These are phyloP conservation scores for Parasteatoda lunata DNA, from an alignment of 2,888 invertebrate species.

Conservation along the genomic window DNA sequence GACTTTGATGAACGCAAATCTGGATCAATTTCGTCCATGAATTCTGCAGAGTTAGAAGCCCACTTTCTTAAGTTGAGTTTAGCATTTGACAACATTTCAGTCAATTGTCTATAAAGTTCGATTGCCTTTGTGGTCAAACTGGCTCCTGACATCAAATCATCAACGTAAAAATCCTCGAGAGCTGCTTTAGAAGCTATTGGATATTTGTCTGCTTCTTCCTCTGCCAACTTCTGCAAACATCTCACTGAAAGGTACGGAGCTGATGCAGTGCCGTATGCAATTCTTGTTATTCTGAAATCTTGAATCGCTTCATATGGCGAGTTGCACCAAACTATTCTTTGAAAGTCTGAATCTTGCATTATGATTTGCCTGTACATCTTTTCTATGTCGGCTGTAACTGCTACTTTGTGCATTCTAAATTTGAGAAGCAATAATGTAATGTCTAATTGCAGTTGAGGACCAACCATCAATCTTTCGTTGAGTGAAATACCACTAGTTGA, in stretches of 20 bases:
- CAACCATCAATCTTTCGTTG: too few relatives aligned
- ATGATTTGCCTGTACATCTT: too few relatives aligned
- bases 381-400: too few relatives aligned
- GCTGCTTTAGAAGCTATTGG: conserved; percentile 66
- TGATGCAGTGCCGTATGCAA: conserved; percentile 47
- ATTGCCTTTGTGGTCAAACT: conserved; percentile 66
- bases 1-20: not conserved
- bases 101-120: conserved; percentile 40
- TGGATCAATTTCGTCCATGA: not conserved
- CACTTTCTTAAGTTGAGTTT: conserved; percentile 6
- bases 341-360: too few relatives aligned
- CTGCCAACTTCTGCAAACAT: conserved; percentile 70
- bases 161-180: conserved; percentile 72
- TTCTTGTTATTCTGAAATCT: conserved; percentile 4
- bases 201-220: conserved; percentile 67
- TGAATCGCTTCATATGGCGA: conserved; percentile 44
- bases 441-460: too few relatives aligned
- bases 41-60: not conserved
- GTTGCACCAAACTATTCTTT: too few relatives aligned
- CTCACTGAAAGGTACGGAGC: conserved; percentile 72
- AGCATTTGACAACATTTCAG: not conserved
- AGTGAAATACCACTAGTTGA: too few relatives aligned
- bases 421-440: too few relatives aligned
- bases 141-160: conserved; percentile 71
- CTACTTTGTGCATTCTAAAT: too few relatives aligned